Evolutionary conservation across 2,888 invertebrate species (phyloP), one percentile per base, ranked within the genome.

Genomic region (Cryptophagus acutangulus): DNA sequence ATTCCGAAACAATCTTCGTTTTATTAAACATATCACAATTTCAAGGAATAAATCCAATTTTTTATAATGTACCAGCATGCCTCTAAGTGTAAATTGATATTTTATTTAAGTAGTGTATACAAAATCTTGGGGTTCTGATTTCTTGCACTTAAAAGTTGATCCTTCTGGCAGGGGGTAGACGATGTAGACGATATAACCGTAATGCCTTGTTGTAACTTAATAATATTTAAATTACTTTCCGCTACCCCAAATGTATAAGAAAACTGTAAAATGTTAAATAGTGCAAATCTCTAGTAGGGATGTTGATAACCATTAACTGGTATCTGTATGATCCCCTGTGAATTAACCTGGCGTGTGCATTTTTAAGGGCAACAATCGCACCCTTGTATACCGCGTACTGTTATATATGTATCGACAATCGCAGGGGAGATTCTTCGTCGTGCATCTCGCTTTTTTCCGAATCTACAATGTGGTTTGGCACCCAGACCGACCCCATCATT

Each of bases 221-320:
- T 42, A 41, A 44, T 48, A 49, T 51, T 49, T 48, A 48, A 51
- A 47, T 33, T 13, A 16, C 18, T 16, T 31, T 30, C 29, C 31
- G 26, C 24, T 36, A 20, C 41, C 47, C 46, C 43, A 34, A n/a
- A n/a, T n/a, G n/a, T 31, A 16, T 25, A 13, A 14, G 9, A 31
- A 45, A 49, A 49, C 45, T 38, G 45, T 38, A 47, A 58, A 58
- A 58, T 55, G 59, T 60, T 57, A 61, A 61, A 60, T 55, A 56
- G 59, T 58, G 58, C 48, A 58, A 62, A 62, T 60, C 59, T 60
- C 48, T 50, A 52, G 55, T 50, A 54, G 51, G 50, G 54, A 55
- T n/a, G n/a, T n/a, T n/a, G 56, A 60, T 57, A 55, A n/a, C 58
- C 54, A 61, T 62, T 62, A 62, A 60, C 54, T 58, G 54, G 48